Evolutionary conservation across 2,797 vertebrate genomes (phyloP).

Genomic region (Tangara arthus): DNA sequence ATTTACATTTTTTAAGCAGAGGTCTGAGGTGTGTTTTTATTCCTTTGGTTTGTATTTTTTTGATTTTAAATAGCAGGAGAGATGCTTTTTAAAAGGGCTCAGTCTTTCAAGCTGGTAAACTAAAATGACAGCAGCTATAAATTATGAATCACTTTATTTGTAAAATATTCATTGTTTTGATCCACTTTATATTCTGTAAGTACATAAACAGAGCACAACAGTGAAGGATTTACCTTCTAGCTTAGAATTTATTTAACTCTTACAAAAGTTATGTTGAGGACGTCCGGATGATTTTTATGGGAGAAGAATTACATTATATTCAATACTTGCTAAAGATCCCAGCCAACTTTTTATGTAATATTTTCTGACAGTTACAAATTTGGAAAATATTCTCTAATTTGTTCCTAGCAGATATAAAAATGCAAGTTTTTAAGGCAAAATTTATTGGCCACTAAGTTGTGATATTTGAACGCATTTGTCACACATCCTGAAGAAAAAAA

Average conservation of each 20-base stretch:
- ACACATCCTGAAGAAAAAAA: not conserved
- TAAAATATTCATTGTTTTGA: conserved; percentile 63
- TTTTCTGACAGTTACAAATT: not conserved
- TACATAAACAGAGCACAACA: not conserved
- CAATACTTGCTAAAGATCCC: not conserved
- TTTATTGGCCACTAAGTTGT: not conserved
- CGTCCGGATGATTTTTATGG: not conserved
- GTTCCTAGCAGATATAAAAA: not conserved
- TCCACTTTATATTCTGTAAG: not conserved
- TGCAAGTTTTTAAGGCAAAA: not conserved
- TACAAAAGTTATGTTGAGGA: not conserved
- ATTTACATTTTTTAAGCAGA: not conserved
- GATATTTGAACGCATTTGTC: not conserved
- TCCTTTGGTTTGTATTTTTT: not conserved
- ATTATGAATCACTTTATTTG: conserved; percentile 53
- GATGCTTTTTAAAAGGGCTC: not conserved
- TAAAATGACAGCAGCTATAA: conserved; percentile 47
- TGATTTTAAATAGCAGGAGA: not conserved
- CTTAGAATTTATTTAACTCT: not conserved
- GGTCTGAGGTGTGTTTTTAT: not conserved
- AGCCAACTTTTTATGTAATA: not conserved
- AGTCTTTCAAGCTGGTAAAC: conserved; percentile 14
- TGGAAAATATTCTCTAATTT: not conserved
- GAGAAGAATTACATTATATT: not conserved
- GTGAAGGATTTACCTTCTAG: not conserved